Conservation (phyloP, 2,113 vertebrate genomes). For the Upupa epops region DNA sequence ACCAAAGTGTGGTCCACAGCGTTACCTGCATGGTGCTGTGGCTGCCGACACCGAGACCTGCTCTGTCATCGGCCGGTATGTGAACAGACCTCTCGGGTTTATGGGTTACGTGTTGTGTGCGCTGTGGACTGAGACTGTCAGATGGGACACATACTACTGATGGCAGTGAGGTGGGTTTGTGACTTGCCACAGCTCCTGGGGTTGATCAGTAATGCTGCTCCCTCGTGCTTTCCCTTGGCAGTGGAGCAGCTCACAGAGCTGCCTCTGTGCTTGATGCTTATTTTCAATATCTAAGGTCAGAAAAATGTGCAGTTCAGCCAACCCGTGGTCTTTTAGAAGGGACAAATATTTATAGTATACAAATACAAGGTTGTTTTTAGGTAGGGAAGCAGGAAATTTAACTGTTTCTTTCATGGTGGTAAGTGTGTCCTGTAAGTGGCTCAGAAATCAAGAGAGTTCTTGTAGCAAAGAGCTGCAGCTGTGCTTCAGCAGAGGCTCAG, state of each 20-base stretch:
- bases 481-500: neutral
- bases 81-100: neutral
- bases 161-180: accelerated
- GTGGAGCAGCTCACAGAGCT: neutral
- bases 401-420: neutral
- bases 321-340: neutral
- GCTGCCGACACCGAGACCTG: slow-evolving; percentile 82
- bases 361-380: neutral
- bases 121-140: neutral
- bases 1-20: neutral
- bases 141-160: accelerated
- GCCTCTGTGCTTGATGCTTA: neutral
- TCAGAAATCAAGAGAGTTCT: neutral
- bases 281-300: neutral
- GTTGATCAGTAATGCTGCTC: neutral
- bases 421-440: neutral
- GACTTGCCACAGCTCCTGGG: accelerated
- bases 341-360: neutral
- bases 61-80: slow-evolving; percentile 82
- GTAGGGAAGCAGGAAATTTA: neutral
- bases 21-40: slow-evolving; percentile 75
- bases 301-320: neutral
- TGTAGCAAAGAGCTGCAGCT: neutral
- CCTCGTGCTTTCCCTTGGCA: neutral
- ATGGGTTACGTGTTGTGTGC: accelerated